phyloP scores from a whole-genome alignment of 2,888 invertebrate species.

The Drosophila suboccidentalis region DNA sequence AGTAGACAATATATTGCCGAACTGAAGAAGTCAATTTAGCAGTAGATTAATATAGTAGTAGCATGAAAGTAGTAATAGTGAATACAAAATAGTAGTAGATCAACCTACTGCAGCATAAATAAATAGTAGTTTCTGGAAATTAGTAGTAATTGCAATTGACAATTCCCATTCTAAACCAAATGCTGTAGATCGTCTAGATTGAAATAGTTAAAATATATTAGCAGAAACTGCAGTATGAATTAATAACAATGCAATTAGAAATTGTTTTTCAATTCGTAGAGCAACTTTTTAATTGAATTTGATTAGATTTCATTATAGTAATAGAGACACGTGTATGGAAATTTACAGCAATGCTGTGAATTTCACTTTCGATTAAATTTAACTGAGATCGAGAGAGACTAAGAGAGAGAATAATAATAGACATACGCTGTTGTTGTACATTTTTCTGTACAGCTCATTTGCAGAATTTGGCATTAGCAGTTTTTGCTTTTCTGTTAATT shows the following conservation, averaged over 20 bases:
- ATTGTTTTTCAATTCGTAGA: background rate
- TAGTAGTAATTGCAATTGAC: background rate
- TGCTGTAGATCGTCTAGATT: background rate
- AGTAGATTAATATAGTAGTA: background rate
- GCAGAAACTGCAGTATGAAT: background rate
- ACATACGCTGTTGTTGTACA: no score
- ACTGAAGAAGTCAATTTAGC: background rate
- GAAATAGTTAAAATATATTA: background rate
- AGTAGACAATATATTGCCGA: no score
- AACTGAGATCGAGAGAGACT: no score
- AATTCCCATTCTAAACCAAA: background rate
- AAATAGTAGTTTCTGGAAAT: background rate
- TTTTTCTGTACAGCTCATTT: no score
- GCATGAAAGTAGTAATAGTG: background rate
- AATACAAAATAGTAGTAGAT: background rate
- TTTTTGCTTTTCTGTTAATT: background rate
- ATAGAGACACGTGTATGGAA: background rate
- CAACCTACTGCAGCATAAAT: background rate
- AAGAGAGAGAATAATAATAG: background rate
- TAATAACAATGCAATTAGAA: background rate
- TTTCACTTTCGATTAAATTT: background rate
- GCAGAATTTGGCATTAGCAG: no score
- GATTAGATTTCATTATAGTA: slow-evolving; percentile 13
- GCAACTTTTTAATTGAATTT: slow-evolving; percentile 2
- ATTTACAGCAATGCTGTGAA: background rate